Conservation (phyloP, 2,888 invertebrate genomes). For the Dicranocentrus wangi region DNA sequence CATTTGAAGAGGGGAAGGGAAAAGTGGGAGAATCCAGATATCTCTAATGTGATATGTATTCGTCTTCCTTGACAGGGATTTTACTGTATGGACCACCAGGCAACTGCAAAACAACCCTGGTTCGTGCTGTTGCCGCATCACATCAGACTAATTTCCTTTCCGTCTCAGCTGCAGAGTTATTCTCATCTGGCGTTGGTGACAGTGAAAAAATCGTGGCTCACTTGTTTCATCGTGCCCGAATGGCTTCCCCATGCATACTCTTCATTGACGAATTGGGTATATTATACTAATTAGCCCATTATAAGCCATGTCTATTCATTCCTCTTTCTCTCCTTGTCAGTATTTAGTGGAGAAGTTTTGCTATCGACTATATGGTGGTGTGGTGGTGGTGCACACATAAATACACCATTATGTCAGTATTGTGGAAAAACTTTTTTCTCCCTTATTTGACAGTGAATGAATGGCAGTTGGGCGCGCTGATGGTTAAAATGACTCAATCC, state of each 20-base stretch:
- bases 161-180: slow-evolving; percentile 80
- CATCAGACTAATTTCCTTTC: slow-evolving; percentile 78
- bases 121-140: slow-evolving; percentile 78
- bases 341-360: not conserved
- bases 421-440: slow-evolving; percentile 25
- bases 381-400: not conserved
- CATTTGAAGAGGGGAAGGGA: too few relatives aligned
- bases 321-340: slow-evolving; percentile 23
- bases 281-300: slow-evolving; percentile 65
- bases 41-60: slow-evolving; percentile 39
- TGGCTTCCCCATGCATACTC: slow-evolving; percentile 79
- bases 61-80: slow-evolving; percentile 75
- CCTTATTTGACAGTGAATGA: slow-evolving; percentile 43
- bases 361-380: not conserved
- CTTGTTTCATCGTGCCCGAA: slow-evolving; percentile 79
- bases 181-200: slow-evolving; percentile 81
- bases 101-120: slow-evolving; percentile 81
- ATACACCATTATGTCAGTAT: too few relatives aligned
- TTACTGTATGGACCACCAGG: slow-evolving; percentile 81
- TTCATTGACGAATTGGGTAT: slow-evolving; percentile 81
- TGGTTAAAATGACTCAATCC: slow-evolving; percentile 22
- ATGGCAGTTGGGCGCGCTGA: slow-evolving; percentile 46
- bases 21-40: too few relatives aligned
- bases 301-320: slow-evolving; percentile 23
- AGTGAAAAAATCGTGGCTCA: slow-evolving; percentile 79